phyloP scores from a whole-genome alignment of 2,888 invertebrate genomes.

The Elaeidobius kamerunicus region DNA sequence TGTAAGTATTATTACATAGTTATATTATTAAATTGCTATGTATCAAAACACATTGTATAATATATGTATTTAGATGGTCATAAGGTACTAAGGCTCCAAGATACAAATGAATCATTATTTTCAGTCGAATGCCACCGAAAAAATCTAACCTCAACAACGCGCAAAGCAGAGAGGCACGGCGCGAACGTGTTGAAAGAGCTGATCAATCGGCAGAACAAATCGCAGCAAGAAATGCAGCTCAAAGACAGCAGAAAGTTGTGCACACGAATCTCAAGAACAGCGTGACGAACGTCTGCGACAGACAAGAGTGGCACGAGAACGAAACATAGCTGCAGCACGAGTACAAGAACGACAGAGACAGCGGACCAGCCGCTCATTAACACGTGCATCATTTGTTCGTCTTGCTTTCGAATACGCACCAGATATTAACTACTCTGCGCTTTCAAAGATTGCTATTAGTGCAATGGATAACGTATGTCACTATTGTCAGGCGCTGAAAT shows the following conservation, averaged over 20 bases:
- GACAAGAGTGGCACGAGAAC: not conserved
- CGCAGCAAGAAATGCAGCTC: not conserved
- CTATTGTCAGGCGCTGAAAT: slow-evolving; percentile 17
- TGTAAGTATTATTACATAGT: too few species aligned
- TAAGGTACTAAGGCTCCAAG: too few species aligned
- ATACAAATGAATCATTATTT: too few species aligned
- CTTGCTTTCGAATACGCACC: too few species aligned
- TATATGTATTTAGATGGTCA: too few species aligned
- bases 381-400: too few species aligned
- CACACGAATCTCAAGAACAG: slow-evolving; percentile 21
- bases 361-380: not conserved
- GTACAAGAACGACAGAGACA: not conserved
- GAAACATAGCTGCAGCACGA: not conserved
- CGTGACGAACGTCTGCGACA: slow-evolving; percentile 19
- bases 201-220: slow-evolving; percentile 1
- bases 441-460: not conserved
- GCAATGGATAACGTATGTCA: slow-evolving; percentile 20
- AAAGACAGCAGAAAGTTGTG: not conserved
- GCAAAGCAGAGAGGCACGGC: slow-evolving; percentile 15
- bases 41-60: too few species aligned
- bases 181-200: slow-evolving; percentile 13
- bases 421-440: too few species aligned
- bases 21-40: too few species aligned
- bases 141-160: slow-evolving; percentile 18
- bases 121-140: too few species aligned